phyloP scores from a whole-genome alignment of 2,113 vertebrate species.

The Menura novaehollandiae region DNA sequence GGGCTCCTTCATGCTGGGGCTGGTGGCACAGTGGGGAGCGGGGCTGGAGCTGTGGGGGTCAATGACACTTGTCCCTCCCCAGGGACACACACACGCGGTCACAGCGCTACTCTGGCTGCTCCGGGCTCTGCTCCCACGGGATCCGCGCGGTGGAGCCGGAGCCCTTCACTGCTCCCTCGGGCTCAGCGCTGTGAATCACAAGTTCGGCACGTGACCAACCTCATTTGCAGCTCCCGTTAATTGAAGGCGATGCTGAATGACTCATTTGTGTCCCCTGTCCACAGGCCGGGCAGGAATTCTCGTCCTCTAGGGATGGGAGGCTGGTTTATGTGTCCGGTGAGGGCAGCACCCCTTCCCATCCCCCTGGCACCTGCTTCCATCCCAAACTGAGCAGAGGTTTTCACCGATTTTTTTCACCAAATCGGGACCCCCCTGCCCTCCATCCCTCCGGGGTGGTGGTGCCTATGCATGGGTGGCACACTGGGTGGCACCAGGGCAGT shows the following conservation, averaged over 20 bases:
- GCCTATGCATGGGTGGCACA: not conserved
- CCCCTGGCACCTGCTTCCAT: not conserved
- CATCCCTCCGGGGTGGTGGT: not conserved
- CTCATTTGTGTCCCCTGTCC: not conserved
- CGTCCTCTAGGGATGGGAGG: not conserved
- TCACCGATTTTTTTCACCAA: not conserved
- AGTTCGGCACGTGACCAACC: not conserved
- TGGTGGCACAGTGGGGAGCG: fast-evolving
- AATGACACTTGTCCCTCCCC: not conserved
- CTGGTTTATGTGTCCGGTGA: fast-evolving
- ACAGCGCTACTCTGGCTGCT: not conserved
- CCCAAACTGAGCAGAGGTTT: not conserved
- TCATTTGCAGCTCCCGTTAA: constrained; percentile 34
- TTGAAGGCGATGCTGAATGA: constrained; percentile 10
- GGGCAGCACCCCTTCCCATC: not conserved
- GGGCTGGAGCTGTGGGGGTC: not conserved
- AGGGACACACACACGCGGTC: fast-evolving
- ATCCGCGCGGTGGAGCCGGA: not conserved
- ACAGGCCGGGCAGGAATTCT: not conserved
- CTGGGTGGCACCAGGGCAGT: not conserved
- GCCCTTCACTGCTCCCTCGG: not conserved
- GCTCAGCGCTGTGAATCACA: not conserved
- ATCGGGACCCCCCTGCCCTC: not conserved
- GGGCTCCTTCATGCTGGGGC: not conserved
- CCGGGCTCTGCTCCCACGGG: not conserved